Percentiles rank a stretch among this genome's conserved stretches.
Evolutionary conservation across 2,888 invertebrate species (phyloP).

Genomic region (Pycnomerus fuliginosus): DNA sequence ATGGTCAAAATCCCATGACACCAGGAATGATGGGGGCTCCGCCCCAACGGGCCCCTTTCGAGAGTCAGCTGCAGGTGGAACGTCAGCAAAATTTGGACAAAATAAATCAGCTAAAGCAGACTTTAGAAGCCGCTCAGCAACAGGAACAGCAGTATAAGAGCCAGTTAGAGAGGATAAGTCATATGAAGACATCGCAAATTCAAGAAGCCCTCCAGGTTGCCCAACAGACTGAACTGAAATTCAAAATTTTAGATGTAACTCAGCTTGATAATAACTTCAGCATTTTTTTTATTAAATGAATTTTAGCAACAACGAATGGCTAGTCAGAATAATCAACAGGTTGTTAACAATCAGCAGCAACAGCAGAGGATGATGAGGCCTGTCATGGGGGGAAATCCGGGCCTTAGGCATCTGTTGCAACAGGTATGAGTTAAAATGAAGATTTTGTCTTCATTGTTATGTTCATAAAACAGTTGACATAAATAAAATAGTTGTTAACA

Average conservation of each 20-base stretch:
- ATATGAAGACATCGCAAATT: conserved; percentile 59
- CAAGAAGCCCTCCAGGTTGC: conserved; percentile 70
- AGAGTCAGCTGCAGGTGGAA: conserved; percentile 68
- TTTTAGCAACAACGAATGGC: conserved; percentile 47
- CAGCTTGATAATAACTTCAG: not conserved
- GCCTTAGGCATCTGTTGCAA: conserved; percentile 76
- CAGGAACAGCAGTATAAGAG: conserved; percentile 76
- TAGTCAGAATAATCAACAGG: conserved; percentile 42
- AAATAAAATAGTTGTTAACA: no score
- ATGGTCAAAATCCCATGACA: conserved; percentile 26
- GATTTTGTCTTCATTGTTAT: no score
- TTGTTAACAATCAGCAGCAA: conserved; percentile 42
- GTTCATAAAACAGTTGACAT: no score
- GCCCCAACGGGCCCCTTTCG: conserved; percentile 42
- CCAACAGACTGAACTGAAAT: conserved; percentile 79
- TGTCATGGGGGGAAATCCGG: conserved; percentile 73
- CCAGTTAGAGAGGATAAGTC: conserved; percentile 72
- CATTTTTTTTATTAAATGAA: conserved; percentile 7
- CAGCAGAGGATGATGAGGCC: conserved; percentile 73
- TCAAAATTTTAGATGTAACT: conserved; percentile 70
- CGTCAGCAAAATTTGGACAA: conserved; percentile 77
- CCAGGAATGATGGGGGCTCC: conserved; percentile 41
- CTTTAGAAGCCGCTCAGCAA: conserved; percentile 77
- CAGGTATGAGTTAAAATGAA: conserved; percentile 50
- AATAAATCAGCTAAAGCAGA: conserved; percentile 75